Conservation (phyloP, 1,140 invertebrate genomes). For the Heterodera carotae region DNA sequence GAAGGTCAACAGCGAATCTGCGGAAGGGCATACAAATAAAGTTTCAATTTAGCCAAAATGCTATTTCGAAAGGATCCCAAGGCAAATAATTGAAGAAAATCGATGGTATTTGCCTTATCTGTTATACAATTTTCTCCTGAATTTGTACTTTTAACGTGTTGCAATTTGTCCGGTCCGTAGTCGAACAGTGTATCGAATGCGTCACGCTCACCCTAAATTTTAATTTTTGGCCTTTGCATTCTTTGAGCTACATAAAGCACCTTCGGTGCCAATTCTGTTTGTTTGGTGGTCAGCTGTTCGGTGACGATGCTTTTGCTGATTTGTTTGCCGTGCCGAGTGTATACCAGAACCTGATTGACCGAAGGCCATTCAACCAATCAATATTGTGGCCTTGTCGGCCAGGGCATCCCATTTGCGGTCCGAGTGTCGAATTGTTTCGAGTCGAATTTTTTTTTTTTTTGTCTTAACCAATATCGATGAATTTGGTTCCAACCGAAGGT, state of each 20-base stretch:
- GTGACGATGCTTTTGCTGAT: constrained; percentile 65
- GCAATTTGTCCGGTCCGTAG: constrained; percentile 93
- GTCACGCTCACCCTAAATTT: constrained; percentile 73
- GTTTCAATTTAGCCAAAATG: too few relatives aligned
- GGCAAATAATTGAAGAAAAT: constrained; percentile 1
- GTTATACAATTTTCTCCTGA: too few relatives aligned
- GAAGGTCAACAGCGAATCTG: constrained; percentile 86
- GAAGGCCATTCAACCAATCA: too few relatives aligned
- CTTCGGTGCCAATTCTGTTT: constrained; percentile 62
- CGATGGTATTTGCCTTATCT: too few relatives aligned
- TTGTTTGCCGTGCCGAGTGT: constrained; percentile 43
- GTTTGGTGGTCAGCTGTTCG: constrained; percentile 81
- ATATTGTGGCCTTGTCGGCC: too few relatives aligned
- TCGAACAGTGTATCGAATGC: constrained; percentile 99
- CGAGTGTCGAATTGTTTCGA: too few relatives aligned
- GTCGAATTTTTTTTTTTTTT: too few relatives aligned
- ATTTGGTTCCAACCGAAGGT: too few relatives aligned
- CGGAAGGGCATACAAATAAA: too few relatives aligned
- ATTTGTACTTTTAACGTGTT: constrained; percentile 92
- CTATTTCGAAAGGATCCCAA: constrained; percentile 67
- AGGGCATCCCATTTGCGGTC: too few relatives aligned
- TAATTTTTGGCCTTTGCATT: background rate
- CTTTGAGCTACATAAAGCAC: constrained; percentile 16
- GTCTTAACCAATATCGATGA: too few relatives aligned
- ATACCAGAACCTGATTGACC: constrained; percentile 37